Evolutionary conservation across 2,797 vertebrate genomes (phyloP).

Genomic region (Gymnothorax reevesii): DNA sequence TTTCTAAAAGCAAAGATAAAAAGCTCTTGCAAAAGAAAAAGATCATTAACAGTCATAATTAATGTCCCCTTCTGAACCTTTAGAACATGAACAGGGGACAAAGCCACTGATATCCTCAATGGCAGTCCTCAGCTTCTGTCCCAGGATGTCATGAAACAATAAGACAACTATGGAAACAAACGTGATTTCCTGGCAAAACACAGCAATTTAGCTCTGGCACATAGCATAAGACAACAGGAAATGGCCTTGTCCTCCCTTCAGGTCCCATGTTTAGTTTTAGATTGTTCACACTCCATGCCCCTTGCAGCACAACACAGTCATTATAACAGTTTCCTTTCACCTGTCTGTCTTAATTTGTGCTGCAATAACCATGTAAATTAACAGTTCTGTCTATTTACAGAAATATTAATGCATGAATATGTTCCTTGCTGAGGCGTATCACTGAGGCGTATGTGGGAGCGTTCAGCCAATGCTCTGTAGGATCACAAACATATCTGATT

Average conservation of each 20-base stretch:
- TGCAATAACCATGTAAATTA: background rate
- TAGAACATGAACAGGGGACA: background rate
- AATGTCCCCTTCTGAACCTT: background rate
- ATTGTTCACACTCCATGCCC: background rate
- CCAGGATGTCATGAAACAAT: background rate
- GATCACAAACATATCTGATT: background rate
- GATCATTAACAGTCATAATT: background rate
- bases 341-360: background rate
- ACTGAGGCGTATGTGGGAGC: background rate
- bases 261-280: background rate
- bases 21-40: background rate
- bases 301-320: background rate
- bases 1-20: background rate
- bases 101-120: background rate
- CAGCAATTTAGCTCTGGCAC: background rate
- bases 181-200: background rate
- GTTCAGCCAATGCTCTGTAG: background rate
- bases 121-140: background rate
- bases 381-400: background rate
- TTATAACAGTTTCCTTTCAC: background rate
- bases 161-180: background rate
- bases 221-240: background rate
- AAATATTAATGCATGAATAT: background rate
- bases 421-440: background rate
- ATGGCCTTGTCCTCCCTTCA: background rate